Base-by-base conservation (phyloP, 2,888 invertebrate genomes). In the Oligia strigilis region DNA sequence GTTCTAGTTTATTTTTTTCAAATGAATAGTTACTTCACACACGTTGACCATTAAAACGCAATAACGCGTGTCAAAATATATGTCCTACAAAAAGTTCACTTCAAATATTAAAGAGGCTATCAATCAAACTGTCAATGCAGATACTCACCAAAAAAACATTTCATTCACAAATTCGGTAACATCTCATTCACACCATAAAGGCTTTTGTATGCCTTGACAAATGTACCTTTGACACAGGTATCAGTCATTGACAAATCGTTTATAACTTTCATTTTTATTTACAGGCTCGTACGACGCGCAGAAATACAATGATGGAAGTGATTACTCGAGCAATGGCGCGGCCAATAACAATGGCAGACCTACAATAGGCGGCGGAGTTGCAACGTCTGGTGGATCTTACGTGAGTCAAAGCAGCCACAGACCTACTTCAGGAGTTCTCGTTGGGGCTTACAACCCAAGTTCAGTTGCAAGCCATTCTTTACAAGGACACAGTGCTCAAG, bases 221-320 rank as follows among this genome's bases (percentile, higher is more conserved):
- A 96, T 95, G 95, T 90, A 88, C 89, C 90, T 90, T 92, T 93
- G 91, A 94, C 92, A 91, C 87, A 90, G 86, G 90, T 83, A 88
- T 87, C 70, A 90, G 91, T 90, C 93, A 87, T 92, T 96, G 95
- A 96, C 94, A 95, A 95, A 96, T 96, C 90, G 92, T 91, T 91
- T 78, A 93, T 92, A 93, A 95, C 96, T 97, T 97, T 97, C 96
- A 87, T 96, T 97, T 96, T 95, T 94, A 95, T 94, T 97, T 95
- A 91, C 96, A 97, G 97, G 97, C 93, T 95, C 96, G 82, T 97
- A 97, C 92, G 94, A 96, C 84, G 93, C 95, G 84, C 93, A 94
- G 89, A 96, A 95, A 89, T 95, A 97, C 94, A 96, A 97, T 95
- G 91, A 92, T 67, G 95, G 91, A 87, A 92, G 93, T 87, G 95